Conservation (phyloP, 1,140 invertebrate genomes). For the Theocolax elegans region DNA sequence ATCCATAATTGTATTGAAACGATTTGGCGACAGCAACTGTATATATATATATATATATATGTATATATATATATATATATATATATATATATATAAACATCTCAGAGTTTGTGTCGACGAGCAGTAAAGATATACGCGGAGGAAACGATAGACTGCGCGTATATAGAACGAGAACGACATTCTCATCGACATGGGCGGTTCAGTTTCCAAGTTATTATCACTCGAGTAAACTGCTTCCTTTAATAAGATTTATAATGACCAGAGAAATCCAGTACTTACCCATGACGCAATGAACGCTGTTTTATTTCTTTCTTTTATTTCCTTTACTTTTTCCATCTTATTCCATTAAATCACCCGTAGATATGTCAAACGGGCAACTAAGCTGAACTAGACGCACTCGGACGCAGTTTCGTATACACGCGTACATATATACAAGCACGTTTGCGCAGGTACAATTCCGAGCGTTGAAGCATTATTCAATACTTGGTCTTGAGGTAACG, state of each 20-base stretch:
- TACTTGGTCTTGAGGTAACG: background rate
- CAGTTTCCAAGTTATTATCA: slow-evolving; percentile 11
- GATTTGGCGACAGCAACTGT: too few species aligned
- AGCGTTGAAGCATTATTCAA: slow-evolving; percentile 3
- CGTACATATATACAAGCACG: background rate
- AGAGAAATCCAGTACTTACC: slow-evolving; percentile 21
- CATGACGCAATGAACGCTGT: slow-evolving; percentile 28
- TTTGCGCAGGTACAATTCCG: background rate
- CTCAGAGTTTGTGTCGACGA: too few species aligned
- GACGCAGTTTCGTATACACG: too few species aligned
- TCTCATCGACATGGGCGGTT: background rate
- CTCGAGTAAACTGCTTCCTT: background rate
- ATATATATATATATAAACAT: too few species aligned
- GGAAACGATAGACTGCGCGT: too few species aligned
- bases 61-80: too few species aligned
- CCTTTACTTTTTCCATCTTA: slow-evolving; percentile 7
- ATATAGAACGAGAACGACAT: slow-evolving; percentile 7
- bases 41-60: too few species aligned
- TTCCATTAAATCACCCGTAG: slow-evolving; percentile 27
- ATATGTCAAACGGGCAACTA: too few species aligned
- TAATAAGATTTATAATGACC: slow-evolving; percentile 30
- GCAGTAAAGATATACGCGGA: too few species aligned
- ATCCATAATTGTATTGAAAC: too few species aligned
- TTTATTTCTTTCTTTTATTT: too few species aligned
- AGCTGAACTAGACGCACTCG: too few species aligned